Percentiles rank a stretch among this genome's conserved stretches.
Conservation (phyloP, 2,113 vertebrate species). For the Peromyscus maniculatus region DNA sequence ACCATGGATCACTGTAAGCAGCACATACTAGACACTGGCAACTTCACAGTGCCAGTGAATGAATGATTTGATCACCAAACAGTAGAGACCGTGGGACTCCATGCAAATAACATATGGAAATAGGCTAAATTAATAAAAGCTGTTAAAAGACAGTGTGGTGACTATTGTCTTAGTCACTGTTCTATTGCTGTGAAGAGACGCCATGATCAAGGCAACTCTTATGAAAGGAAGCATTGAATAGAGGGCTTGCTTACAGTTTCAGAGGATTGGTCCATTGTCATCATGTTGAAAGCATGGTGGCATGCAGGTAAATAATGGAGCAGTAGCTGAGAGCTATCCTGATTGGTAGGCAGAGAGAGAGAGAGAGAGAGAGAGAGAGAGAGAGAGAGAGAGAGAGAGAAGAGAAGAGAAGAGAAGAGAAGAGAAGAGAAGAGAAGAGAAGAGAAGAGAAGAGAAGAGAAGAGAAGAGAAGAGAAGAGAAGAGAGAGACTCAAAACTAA, state of each 20-base stretch:
- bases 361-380: not conserved
- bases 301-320: not conserved
- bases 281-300: too few species aligned
- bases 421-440: not conserved
- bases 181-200: not conserved
- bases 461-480: not conserved
- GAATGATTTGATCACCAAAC: not conserved
- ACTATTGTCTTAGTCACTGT: not conserved
- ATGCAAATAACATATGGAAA: not conserved
- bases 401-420: not conserved
- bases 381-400: not conserved
- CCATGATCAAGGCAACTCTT: not conserved
- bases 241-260: not conserved
- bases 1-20: not conserved
- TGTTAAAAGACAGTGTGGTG: not conserved
- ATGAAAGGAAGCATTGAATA: not conserved
- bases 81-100: not conserved
- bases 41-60: not conserved
- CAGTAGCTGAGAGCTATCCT: too few species aligned
- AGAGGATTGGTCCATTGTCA: not conserved
- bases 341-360: not conserved
- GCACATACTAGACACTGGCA: not conserved
- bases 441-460: not conserved
- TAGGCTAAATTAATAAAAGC: not conserved
- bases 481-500: not conserved